Base-by-base conservation (phyloP, 2,888 invertebrate species). In the Lasioglossum marginatum region DNA sequence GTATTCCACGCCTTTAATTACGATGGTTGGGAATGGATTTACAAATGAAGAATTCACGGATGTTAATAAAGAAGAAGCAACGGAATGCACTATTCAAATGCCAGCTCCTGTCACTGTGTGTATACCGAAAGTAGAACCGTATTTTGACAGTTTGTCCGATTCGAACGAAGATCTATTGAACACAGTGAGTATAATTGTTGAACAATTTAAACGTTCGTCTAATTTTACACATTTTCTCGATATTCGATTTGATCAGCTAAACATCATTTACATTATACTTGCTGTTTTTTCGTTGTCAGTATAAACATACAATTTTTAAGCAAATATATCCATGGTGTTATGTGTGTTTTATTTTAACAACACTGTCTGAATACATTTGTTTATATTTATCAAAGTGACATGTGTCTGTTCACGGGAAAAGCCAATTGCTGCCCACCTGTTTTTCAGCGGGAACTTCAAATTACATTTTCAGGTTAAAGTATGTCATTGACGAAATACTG, bases 51-150 rank as follows among this genome's bases (percentile, higher is more conserved):
- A 70, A 43, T 14, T 40, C 37, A 12, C 16, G 27, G 6, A 57
- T 40, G 34, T 34, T 43, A 16, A 23, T 14, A 31, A 71, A 12
- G 34, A 43, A 27, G 27, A 74, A 43, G 19, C 19, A 40, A 31
- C 23, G 14, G 60, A 77, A 31, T 48, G 74, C 27, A 23, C 16
- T 34, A 31, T 57, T 19, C 27, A 27, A 43, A 66, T 45, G 16
- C 14, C 71, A 43, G 4, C 4, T 34, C 37, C 27, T 31, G 48
- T 37, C 19, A 27, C 10, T 2, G 5, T 78, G 31, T 79, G 31
- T 71, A 83, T 88, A 77, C 88, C 86, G 45, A 88, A 88, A 77
- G 1, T 81, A 27, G 88, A 88, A 40, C 88, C 88, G 43, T 12
- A 14, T 60, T 81, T 2, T 70, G 19, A 19, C 31, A 43, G 2